These are phyloP conservation scores for Caenorhabditis panamensis DNA, from an alignment of 2,888 invertebrate genomes.

Conservation along the genomic window DNA sequence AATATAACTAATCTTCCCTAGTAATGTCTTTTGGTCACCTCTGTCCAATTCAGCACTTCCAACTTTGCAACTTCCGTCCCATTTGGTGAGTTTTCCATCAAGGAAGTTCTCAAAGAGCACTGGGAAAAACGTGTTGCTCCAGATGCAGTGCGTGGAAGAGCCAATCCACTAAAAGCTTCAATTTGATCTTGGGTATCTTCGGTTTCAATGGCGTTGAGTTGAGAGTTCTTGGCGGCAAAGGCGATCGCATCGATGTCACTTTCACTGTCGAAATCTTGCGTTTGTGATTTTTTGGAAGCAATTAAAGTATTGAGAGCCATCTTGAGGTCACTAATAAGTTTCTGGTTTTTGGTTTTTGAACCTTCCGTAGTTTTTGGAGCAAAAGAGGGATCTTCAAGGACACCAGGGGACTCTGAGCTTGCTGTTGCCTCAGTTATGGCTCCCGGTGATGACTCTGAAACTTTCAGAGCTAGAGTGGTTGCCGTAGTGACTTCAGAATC, in stretches of 20 bases:
- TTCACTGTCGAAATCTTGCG: background rate
- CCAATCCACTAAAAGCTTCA: background rate
- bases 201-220: conserved; percentile 52
- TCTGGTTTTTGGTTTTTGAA: background rate
- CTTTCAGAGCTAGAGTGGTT: background rate
- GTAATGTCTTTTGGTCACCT: too few relatives aligned
- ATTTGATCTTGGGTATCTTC: conserved; percentile 8
- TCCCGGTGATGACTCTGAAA: background rate
- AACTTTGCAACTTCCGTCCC: conserved; percentile 58
- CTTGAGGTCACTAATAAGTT: conserved; percentile 37
- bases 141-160: too few relatives aligned
- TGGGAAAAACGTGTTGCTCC: conserved; percentile 56
- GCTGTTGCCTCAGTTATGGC: background rate
- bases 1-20: background rate
- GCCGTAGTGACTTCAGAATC: conserved; percentile 34
- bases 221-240: conserved; percentile 52
- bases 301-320: conserved; percentile 14
- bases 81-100: conserved; percentile 60
- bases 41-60: conserved; percentile 52
- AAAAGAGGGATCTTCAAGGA: background rate
- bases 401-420: background rate
- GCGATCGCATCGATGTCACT: conserved; percentile 23
- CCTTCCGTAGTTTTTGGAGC: background rate
- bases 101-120: conserved; percentile 48
- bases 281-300: conserved; percentile 12